Base-by-base conservation (phyloP, 2,888 invertebrate genomes). In the Caenorhabditis zanzibari region DNA sequence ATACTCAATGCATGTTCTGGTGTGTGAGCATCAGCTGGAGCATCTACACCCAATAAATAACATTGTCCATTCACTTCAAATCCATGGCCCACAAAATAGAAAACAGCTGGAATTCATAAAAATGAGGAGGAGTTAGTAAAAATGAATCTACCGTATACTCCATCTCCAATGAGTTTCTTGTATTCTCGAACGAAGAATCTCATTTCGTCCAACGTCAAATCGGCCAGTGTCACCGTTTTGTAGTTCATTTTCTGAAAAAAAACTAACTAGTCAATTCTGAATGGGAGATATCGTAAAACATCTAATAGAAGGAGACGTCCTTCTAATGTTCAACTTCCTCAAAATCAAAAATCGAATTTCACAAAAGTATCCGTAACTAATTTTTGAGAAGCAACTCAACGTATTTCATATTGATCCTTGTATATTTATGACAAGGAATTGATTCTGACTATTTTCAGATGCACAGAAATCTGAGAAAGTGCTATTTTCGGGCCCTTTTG, bases 81-180 rank as follows among this genome's bases (percentile, higher is more conserved):
- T 2, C 93, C 93, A 84, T 93, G 93, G 0, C 93, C 93, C 77
- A 93, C 93, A 84, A 93, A 93, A 85, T 93, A 93, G 82, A 92
- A 91, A 14, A 92, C 89, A 16, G 92, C 92, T 92, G 77, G 74
- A 90, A 38, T 6, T 10, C 2, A 10, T 12, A 2, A 12, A 38
- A 32, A 32, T 32, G 12, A 38, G 38, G 32, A 7, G 32, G 7
- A 32, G 32, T 4, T 38, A 32, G 4, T 32, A 6, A 7, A 4
- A 32, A 7, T 32, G 2, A 12, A 22, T 64, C 3, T 81, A 92
- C 92, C 92, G 81, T 92, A 93, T 22, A 92, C 93, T 26, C 93
- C 93, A 32, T 90, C 88, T 24, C 92, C 92, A n/a, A 93, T 86
- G 35, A 93, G 88, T 79, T 92, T 90, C 69, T 91, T 89, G 85